Base-by-base conservation (phyloP, 2,113 vertebrate species). In the Romanogobio albipinnatus region DNA sequence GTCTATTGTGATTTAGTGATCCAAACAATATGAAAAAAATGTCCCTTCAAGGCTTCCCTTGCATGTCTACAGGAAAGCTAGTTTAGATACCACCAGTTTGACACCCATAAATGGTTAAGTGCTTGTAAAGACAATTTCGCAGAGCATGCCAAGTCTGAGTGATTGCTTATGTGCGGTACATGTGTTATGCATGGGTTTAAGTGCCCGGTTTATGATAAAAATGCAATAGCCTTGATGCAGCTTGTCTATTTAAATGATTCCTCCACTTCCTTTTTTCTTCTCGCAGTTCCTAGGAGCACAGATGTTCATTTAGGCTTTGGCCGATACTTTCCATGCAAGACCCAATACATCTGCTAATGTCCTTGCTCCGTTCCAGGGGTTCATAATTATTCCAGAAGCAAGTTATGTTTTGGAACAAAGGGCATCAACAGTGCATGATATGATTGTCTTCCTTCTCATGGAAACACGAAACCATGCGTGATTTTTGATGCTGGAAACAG, bases 341-440 rank as follows among this genome's bases (percentile, higher is more conserved):
- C 74, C 47, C 66, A 61, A 75, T 82, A 49, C 64, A 77, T 70
- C 84, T 87, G 85, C 17, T 77, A 58, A 70, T 45, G 45, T 68
- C 39, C 73, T 33, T 71, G 62, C 39, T 56, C 51, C 49, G 4
- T 58, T 68, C 62, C 24, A 19, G 39, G n/a, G 51, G 62, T 82
- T 43, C 64, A 59, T 70, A 78, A 82, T 84, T 76, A 66, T 49
- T 66, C 26, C 36, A 47, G 51, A 58, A 77, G n/a, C 14, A 36
- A 73, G 62, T 53, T 59, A 15, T 19, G 36, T 51, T 83, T 77
- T 77, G 58, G 82, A 81, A 81, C n/a, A 71, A 53, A 76, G 58
- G 68, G n/a, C 56, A 58, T 74, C 81, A 80, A 74, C 82, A 43
- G 79, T 78, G 84, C 51, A 22, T 84, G 75, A 68, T 64, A 22